Evolutionary conservation across 1,140 invertebrate genomes (phyloP), one percentile per base, ranked within the genome.

Genomic region (Meteorus sp.): DNA sequence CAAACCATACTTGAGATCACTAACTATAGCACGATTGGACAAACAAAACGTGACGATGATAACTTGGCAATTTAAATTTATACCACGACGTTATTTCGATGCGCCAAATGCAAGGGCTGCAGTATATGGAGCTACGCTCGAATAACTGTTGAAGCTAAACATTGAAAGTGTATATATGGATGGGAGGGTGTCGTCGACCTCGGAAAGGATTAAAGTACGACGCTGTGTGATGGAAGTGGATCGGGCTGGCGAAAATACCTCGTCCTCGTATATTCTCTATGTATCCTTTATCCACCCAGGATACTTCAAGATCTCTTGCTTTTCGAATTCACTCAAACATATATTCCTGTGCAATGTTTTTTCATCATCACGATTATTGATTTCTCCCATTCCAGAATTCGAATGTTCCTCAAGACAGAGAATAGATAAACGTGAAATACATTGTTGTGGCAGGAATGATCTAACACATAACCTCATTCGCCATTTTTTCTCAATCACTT

Each of bases 161-260:
- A n/a, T n/a, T n/a, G n/a, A n/a, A n/a, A n/a, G n/a, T n/a, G n/a
- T n/a, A n/a, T n/a, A n/a, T n/a, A n/a, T n/a, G 33, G 13, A 35
- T 13, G 33, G 9, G 13, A 35, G 33, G 13, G 33, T 8, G 43
- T 11, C 43, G 25, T 23, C 25, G 43, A 45, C n/a, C 22, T n/a
- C 43, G 19, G 11, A 45, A 45, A 45, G 22, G 43, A 45, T 45
- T 45, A n/a, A n/a, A n/a, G n/a, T n/a, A n/a, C n/a, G n/a, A n/a
- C n/a, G n/a, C n/a, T n/a, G n/a, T n/a, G n/a, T n/a, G n/a, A n/a
- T n/a, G n/a, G n/a, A 45, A 45, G 22, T 23, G 19, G 11, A 25
- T 11, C 20, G 25, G 19, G 23, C 8, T 23, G 8, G 25, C 43
- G 43, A 23, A 45, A 45, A 23, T 23, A 45, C 20, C 23, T 45